phyloP scores from a whole-genome alignment of 2,113 vertebrate species.

The Catharus fuscescens region DNA sequence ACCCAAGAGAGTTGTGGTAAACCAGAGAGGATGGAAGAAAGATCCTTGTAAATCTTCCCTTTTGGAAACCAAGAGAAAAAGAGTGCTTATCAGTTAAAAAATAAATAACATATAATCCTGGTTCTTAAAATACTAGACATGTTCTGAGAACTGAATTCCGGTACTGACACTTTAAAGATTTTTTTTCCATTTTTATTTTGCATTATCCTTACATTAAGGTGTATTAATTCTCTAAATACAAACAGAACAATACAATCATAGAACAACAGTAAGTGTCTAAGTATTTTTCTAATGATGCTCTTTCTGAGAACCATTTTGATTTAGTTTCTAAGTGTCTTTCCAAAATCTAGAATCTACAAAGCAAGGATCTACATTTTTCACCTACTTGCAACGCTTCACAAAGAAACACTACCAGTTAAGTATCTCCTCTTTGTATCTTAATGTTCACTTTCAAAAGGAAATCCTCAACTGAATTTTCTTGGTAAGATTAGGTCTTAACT shows the following conservation, averaged over 20 bases:
- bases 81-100: background rate
- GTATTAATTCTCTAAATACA: background rate
- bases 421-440: background rate
- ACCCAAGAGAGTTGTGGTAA: background rate
- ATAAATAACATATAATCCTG: background rate
- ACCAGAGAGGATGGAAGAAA: background rate
- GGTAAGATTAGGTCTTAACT: background rate
- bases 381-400: rapidly evolving
- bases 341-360: background rate
- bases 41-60: background rate
- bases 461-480: background rate
- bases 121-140: background rate
- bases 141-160: background rate
- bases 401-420: background rate
- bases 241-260: background rate
- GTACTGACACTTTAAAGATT: background rate
- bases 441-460: background rate
- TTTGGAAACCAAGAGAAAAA: background rate
- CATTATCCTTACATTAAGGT: background rate
- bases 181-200: background rate
- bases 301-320: background rate
- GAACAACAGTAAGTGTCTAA: background rate
- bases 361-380: background rate
- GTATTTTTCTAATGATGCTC: rapidly evolving
- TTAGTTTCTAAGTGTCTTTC: background rate